Conservation (phyloP, 2,888 invertebrate species). For the Hylaea fasciaria region DNA sequence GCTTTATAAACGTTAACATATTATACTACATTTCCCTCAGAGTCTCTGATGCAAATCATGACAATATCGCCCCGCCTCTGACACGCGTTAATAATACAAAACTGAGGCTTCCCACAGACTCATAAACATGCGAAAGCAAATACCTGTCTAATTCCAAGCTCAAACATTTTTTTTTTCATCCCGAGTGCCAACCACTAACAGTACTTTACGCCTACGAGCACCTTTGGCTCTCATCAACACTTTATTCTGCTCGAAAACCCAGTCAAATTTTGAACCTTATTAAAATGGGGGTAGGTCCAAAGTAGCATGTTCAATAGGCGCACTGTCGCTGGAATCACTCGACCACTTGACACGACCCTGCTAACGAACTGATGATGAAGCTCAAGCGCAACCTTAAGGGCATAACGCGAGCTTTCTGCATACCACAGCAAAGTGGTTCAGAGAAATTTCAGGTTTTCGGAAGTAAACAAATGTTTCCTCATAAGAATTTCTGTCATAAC, state of each 20-base stretch:
- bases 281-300: slow-evolving; percentile 26
- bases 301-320: slow-evolving; percentile 36
- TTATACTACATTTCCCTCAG: slow-evolving; percentile 30
- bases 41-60: slow-evolving; percentile 35
- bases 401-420: slow-evolving; percentile 46
- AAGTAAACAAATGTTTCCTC: slow-evolving; percentile 20
- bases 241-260: slow-evolving; percentile 17
- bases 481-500: slow-evolving; percentile 1
- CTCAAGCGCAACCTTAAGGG: slow-evolving; percentile 53
- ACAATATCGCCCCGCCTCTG: slow-evolving; percentile 38
- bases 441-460: slow-evolving; percentile 10
- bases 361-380: slow-evolving; percentile 67
- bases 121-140: slow-evolving; percentile 56
- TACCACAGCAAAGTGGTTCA: slow-evolving; percentile 30
- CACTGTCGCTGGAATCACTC: slow-evolving; percentile 45
- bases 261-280: slow-evolving; percentile 34
- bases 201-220: slow-evolving; percentile 65
- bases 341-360: slow-evolving; percentile 64
- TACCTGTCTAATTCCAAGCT: slow-evolving; percentile 61
- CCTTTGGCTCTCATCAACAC: slow-evolving; percentile 46
- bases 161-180: slow-evolving; percentile 58
- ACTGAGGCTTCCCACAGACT: slow-evolving; percentile 54
- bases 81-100: slow-evolving; percentile 34
- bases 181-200: slow-evolving; percentile 60
- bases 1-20: slow-evolving; percentile 20